Percentiles rank a stretch among this genome's conserved stretches.
Evolutionary conservation across 2,888 invertebrate genomes (phyloP).

Genomic region (Ernsta delagoae): DNA sequence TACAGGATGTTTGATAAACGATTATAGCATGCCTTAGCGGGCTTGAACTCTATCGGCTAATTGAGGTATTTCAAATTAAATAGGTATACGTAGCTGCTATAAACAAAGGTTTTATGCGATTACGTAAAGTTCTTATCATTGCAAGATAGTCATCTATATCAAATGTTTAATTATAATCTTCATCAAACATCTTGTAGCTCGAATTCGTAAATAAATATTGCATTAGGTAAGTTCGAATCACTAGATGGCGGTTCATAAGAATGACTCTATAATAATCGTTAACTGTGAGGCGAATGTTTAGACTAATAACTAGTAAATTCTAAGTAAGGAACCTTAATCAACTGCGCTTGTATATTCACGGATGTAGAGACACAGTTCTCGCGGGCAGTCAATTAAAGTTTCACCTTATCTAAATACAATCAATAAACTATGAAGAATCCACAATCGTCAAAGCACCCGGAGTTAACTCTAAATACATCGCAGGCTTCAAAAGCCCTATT

Average conservation of each 20-base stretch:
- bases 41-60: slow-evolving; percentile 54
- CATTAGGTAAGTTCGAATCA: slow-evolving; percentile 49
- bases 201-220: slow-evolving; percentile 58
- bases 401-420: slow-evolving; percentile 69
- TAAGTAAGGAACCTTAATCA: slow-evolving; percentile 67
- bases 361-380: slow-evolving; percentile 15
- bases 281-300: slow-evolving; percentile 67
- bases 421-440: slow-evolving; percentile 79
- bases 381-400: slow-evolving; percentile 43
- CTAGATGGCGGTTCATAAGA: slow-evolving; percentile 52
- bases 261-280: slow-evolving; percentile 65
- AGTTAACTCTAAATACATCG: slow-evolving; percentile 81
- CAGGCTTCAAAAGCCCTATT: slow-evolving; percentile 79
- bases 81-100: slow-evolving; percentile 15
- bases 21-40: slow-evolving; percentile 42
- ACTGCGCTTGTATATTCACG: slow-evolving; percentile 52
- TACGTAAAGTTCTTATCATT: slow-evolving; percentile 48
- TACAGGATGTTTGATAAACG: slow-evolving; percentile 78
- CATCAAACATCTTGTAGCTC: slow-evolving; percentile 76
- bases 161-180: slow-evolving; percentile 42
- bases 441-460: slow-evolving; percentile 85
- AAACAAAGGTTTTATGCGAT: slow-evolving; percentile 32
- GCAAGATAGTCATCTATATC: slow-evolving; percentile 40
- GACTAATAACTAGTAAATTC: slow-evolving; percentile 78
- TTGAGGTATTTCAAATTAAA: slow-evolving; percentile 48